Conservation (phyloP, 2,113 vertebrate species). For the Aptenodytes patagonicus region DNA sequence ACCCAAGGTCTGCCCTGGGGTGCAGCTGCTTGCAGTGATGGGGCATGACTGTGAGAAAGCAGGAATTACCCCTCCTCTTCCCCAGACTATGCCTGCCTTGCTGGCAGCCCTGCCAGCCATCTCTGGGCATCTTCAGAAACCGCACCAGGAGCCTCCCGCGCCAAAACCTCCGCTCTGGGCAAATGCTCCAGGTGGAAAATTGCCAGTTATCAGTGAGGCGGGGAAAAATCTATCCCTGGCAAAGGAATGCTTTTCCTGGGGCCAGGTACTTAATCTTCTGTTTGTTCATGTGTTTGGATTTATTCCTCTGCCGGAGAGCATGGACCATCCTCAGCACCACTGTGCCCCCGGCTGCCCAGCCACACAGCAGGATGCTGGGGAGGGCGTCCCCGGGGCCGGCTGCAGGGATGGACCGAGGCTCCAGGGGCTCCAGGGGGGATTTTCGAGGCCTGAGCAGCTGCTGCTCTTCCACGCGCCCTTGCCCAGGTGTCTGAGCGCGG, state of each 20-base stretch:
- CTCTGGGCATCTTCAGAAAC: background rate
- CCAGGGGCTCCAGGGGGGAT: background rate
- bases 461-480: background rate
- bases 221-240: background rate
- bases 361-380: background rate
- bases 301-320: background rate
- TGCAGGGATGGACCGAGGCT: background rate
- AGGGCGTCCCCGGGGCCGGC: fast-evolving
- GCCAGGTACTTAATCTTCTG: background rate
- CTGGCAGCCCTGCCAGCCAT: no score
- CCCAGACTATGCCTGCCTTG: background rate
- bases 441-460: background rate
- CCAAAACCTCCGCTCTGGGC: background rate
- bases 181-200: background rate
- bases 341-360: background rate
- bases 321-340: background rate
- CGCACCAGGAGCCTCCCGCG: fast-evolving
- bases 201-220: background rate
- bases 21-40: background rate
- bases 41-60: background rate
- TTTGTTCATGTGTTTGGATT: background rate
- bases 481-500: no score
- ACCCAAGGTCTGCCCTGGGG: no score
- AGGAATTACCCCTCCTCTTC: background rate
- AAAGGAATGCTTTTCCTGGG: background rate